Conservation (phyloP, 1,140 invertebrate genomes). For the Eupeodes corollae region DNA sequence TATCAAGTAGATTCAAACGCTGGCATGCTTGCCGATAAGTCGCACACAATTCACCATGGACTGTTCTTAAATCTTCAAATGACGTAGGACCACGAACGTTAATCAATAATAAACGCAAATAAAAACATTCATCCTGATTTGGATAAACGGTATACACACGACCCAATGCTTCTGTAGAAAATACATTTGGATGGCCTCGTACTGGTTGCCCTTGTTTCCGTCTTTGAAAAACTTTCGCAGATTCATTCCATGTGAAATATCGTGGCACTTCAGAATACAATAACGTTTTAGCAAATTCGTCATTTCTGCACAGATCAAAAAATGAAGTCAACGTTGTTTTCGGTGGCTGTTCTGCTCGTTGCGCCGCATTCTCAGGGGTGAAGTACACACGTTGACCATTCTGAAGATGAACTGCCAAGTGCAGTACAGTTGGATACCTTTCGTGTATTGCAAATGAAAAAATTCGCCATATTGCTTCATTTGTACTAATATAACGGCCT, state of each 20-base stretch:
- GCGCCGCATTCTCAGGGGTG: slow-evolving; percentile 16
- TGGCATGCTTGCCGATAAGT: slow-evolving; percentile 10
- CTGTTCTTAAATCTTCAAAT: slow-evolving; percentile 18
- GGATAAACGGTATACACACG: slow-evolving; percentile 35
- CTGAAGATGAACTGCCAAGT: slow-evolving; percentile 37
- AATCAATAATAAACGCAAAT: background rate
- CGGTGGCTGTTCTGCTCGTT: slow-evolving; percentile 18
- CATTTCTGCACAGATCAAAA: background rate
- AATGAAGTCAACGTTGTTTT: slow-evolving; percentile 32
- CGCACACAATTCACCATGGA: slow-evolving; percentile 2
- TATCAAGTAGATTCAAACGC: slow-evolving; percentile 14
- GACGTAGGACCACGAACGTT: slow-evolving; percentile 18
- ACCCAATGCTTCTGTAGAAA: slow-evolving; percentile 14
- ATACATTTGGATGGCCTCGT: background rate
- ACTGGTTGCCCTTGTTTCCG: background rate
- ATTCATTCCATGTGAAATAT: slow-evolving; percentile 35
- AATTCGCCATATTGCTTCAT: slow-evolving; percentile 38
- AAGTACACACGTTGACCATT: slow-evolving; percentile 35
- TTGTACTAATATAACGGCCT: slow-evolving; percentile 37
- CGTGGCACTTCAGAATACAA: slow-evolving; percentile 35
- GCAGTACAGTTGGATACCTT: slow-evolving; percentile 27
- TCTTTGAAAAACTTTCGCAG: slow-evolving; percentile 13
- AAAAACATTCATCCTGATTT: too few relatives aligned
- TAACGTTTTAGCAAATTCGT: slow-evolving; percentile 31
- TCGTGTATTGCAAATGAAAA: slow-evolving; percentile 32